Evolutionary conservation across 2,888 invertebrate genomes (phyloP), one percentile per base, ranked within the genome.

Genomic region (Mimas tiliae): DNA sequence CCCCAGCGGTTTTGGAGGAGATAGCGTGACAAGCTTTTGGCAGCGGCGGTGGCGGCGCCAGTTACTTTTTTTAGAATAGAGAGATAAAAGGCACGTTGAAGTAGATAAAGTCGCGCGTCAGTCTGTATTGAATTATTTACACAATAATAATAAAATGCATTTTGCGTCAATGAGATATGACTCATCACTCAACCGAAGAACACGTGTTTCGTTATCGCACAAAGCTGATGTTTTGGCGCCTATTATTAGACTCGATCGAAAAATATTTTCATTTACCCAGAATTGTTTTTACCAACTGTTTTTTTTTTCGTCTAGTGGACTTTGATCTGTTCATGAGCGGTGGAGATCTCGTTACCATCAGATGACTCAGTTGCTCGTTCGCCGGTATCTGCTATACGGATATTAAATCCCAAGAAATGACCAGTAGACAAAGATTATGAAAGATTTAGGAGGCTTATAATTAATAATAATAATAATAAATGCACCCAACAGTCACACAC

Each of bases 261-360:
- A n/a, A 53, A 53, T 55, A 55, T 55, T 55, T 55, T 38, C 38
- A 55, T 55, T 55, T 55, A 55, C 38, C 38, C 16, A 34, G 16
- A 34, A 34, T 55, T 55, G 55, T 55, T 38, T 34, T 38, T 8
- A 34, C 9, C 34, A 16, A 34, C 9, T 52, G 52, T 52, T 52
- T 52, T 27, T 52, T n/a, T 50, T 50, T 47, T 47, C 38, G 38
- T 38, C 38, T 38, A 38, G 38, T 38, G 38, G 12, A 7, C 16
- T 48, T 48, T n/a, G 48, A 0, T 12, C 12, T 47, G 12, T n/a
- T n/a, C n/a, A n/a, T n/a, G 47, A 47, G 12, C n/a, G n/a, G 14
- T n/a, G 47, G n/a, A n/a, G n/a, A n/a, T n/a, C n/a, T n/a, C n/a
- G n/a, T n/a, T n/a, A n/a, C n/a, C n/a, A n/a, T n/a, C n/a, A n/a